Evolutionary conservation across 92 coral and sea anemone species (phyloP).

Genomic region (Meandrina meandrites): DNA sequence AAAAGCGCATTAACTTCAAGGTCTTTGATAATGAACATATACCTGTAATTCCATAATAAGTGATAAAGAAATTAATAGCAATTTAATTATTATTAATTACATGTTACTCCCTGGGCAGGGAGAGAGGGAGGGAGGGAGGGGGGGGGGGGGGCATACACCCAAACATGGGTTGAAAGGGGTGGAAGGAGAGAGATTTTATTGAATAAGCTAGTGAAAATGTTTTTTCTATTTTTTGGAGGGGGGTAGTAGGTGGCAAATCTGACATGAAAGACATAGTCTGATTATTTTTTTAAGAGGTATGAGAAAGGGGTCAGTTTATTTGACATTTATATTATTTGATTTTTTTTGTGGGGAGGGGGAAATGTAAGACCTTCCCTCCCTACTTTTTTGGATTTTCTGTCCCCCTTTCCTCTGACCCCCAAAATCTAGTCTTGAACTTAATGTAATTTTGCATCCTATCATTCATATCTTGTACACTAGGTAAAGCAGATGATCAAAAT

Average conservation of each 20-base stretch:
- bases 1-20: too few relatives aligned
- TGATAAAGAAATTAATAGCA: too few relatives aligned
- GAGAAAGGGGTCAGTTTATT: too few relatives aligned
- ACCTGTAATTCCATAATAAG: not conserved
- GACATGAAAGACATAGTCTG: not conserved
- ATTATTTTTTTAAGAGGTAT: not conserved
- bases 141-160: too few relatives aligned
- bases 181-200: not conserved
- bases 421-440: not conserved
- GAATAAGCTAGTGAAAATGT: not conserved
- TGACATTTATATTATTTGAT: too few relatives aligned
- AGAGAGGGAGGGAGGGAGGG: too few relatives aligned
- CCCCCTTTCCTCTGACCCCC: not conserved
- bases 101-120: too few relatives aligned
- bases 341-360: not conserved
- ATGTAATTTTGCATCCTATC: not conserved
- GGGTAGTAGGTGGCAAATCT: not conserved
- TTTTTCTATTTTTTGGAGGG: not conserved
- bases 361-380: not conserved
- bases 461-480: not conserved
- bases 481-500: constrained; percentile 33
- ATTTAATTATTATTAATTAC: too few relatives aligned
- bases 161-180: too few relatives aligned
- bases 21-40: not conserved
- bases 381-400: not conserved